Percentiles rank a stretch among this genome's conserved stretches.
Evolutionary conservation across 2,888 invertebrate genomes (phyloP).

Genomic region (Kuschelorhynchus macadamiae): DNA sequence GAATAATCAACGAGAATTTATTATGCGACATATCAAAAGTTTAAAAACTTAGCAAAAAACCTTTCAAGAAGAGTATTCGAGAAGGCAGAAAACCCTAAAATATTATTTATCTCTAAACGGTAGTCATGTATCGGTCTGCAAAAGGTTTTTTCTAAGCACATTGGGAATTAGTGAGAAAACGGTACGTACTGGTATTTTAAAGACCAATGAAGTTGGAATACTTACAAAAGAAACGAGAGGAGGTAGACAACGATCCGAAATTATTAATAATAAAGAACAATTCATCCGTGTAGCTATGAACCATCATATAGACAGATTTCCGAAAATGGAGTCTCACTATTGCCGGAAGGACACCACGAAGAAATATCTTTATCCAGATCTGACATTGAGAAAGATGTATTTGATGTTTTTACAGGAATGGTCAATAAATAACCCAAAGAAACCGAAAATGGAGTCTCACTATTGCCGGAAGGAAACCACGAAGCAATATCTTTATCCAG

Average conservation of each 20-base stretch:
- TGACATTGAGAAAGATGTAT: no score
- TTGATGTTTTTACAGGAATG: no score
- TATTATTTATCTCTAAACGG: background rate
- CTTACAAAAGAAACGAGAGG: background rate
- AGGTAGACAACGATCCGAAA: background rate
- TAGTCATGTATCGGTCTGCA: conserved; percentile 1
- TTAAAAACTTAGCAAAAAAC: background rate
- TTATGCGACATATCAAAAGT: background rate
- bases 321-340: no score
- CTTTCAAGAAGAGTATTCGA: background rate
- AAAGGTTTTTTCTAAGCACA: conserved; percentile 1
- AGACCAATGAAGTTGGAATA: background rate
- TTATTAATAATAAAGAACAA: background rate
- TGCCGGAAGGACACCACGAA: no score
- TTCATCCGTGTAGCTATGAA: no score
- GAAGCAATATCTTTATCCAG: no score
- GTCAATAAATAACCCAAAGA: no score
- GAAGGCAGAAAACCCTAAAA: background rate
- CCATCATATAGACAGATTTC: no score
- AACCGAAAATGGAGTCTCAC: no score
- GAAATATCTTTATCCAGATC: no score
- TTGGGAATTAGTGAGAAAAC: conserved; percentile 11
- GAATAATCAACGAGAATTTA: conserved; percentile 9
- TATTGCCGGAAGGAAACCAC: no score
- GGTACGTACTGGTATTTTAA: conserved; percentile 6